These are phyloP conservation scores for Aeoliscus strigatus DNA, from an alignment of 2,797 vertebrate species.

Conservation along the genomic window DNA sequence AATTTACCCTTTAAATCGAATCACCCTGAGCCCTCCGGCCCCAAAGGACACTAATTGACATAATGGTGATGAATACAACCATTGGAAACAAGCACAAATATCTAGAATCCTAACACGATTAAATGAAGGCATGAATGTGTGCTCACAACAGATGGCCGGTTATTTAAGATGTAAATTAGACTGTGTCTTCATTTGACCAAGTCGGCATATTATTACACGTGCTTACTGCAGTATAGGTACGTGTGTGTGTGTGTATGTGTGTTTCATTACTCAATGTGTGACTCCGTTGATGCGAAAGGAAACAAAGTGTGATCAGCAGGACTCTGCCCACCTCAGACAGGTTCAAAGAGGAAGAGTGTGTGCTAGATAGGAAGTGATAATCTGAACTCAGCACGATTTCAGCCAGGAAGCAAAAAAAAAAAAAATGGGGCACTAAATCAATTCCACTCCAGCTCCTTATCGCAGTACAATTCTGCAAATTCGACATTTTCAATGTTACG, in stretches of 20 bases:
- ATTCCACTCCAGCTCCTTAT: conserved; percentile 7
- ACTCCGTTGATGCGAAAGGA: conserved; percentile 26
- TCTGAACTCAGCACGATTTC: conserved; percentile 42
- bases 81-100: conserved; percentile 57
- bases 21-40: conserved; percentile 41
- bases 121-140: conserved; percentile 46
- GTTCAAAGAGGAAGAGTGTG: conserved; percentile 28
- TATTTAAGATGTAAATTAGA: too few relatives aligned
- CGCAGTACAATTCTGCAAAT: not conserved
- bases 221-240: too few relatives aligned
- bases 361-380: conserved; percentile 41
- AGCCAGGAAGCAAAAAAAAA: conserved; percentile 28
- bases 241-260: too few relatives aligned
- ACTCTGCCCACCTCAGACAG: conserved; percentile 17
- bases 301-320: conserved; percentile 28
- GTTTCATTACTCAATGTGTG: conserved; percentile 15
- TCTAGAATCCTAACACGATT: conserved; percentile 41
- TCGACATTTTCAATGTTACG: too few relatives aligned
- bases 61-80: conserved; percentile 48
- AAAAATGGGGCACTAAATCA: conserved; percentile 31
- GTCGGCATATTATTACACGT: too few relatives aligned
- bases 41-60: conserved; percentile 40
- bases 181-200: too few relatives aligned
- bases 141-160: too few relatives aligned
- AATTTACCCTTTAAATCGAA: conserved; percentile 50